Evolutionary conservation across 2,797 vertebrate genomes (phyloP).

Genomic region (Lutjanus campechanus): DNA sequence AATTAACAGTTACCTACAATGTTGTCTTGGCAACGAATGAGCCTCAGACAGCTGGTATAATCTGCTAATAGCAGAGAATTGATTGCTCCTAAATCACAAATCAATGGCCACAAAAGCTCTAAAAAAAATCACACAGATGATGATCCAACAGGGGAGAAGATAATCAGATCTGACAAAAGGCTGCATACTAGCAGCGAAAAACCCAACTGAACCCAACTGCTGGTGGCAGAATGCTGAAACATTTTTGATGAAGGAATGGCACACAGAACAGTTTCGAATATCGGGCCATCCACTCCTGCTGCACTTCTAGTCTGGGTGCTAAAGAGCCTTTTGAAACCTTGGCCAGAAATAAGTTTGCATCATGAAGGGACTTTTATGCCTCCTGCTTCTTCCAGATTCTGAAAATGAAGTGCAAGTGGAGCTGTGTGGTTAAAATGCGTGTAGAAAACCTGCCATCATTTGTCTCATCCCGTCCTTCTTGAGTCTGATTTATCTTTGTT

Average conservation of each 20-base stretch:
- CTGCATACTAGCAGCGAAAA: background rate
- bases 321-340: background rate
- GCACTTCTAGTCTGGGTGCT: background rate
- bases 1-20: background rate
- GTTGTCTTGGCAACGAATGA: background rate
- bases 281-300: background rate
- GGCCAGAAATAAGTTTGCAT: background rate
- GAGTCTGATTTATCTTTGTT: no score
- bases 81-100: background rate
- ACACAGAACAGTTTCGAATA: background rate
- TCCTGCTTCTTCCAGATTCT: background rate
- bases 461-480: background rate
- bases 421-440: background rate
- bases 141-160: background rate
- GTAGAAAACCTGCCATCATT: no score
- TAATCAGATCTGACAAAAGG: background rate
- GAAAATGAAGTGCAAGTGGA: background rate
- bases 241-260: background rate
- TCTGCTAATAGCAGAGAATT: background rate
- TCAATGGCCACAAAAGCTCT: background rate
- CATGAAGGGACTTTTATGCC: background rate
- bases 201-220: no score
- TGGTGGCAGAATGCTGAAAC: no score
- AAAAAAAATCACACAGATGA: background rate
- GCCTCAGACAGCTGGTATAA: background rate